Conservation (phyloP, 2,888 invertebrate genomes). For the Hemithea aestivaria region DNA sequence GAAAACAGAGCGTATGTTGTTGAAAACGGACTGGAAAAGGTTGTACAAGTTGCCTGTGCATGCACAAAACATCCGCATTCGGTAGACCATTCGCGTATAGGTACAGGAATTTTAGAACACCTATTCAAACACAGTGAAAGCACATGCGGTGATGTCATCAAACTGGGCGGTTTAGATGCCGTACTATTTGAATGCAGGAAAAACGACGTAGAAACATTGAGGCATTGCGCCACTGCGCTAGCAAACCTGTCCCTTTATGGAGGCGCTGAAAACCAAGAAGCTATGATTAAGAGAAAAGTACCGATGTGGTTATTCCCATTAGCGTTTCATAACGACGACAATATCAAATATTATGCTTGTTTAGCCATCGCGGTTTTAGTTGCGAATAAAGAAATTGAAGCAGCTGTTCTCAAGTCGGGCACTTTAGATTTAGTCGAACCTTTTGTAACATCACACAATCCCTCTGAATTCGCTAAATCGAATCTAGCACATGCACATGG, state of each 20-base stretch:
- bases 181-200: slow-evolving; percentile 97
- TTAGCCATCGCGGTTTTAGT: slow-evolving; percentile 97
- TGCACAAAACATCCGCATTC: slow-evolving; percentile 89
- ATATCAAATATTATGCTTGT: slow-evolving; percentile 99
- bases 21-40: slow-evolving; percentile 93
- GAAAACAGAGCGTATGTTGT: slow-evolving; percentile 97
- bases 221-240: slow-evolving; percentile 97
- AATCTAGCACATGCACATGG: slow-evolving; percentile 96
- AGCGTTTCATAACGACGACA: slow-evolving; percentile 97
- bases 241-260: slow-evolving; percentile 98
- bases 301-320: slow-evolving; percentile 98
- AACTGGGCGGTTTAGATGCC: slow-evolving; percentile 94
- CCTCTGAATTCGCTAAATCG: slow-evolving; percentile 95
- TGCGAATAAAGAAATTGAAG: slow-evolving; percentile 98
- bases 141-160: slow-evolving; percentile 95
- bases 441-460: slow-evolving; percentile 96
- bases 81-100: slow-evolving; percentile 90
- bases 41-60: slow-evolving; percentile 93
- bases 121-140: slow-evolving; percentile 98
- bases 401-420: slow-evolving; percentile 97
- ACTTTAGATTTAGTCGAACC: slow-evolving; percentile 98
- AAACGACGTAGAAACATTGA: slow-evolving; percentile 93
- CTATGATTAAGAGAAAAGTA: slow-evolving; percentile 96
- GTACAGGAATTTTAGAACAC: slow-evolving; percentile 95
- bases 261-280: slow-evolving; percentile 97